Conservation (phyloP, 2,113 vertebrate species). For the Phalacrocorax aristotelis region DNA sequence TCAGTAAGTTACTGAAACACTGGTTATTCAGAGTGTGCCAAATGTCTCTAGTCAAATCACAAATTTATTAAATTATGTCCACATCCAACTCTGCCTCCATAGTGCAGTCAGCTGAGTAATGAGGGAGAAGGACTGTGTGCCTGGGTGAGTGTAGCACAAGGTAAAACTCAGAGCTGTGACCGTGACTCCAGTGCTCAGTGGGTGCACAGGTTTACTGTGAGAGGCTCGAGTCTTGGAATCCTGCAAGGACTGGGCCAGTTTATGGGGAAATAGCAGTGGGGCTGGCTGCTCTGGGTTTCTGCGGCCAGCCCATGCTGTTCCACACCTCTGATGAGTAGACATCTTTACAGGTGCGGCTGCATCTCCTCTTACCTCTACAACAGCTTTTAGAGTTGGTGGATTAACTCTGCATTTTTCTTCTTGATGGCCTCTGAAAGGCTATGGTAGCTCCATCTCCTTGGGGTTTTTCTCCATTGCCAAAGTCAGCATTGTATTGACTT, state of each 20-base stretch:
- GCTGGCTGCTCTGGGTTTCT: background rate
- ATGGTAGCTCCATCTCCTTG: background rate
- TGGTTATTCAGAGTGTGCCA: background rate
- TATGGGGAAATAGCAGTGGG: background rate
- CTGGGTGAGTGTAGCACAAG: background rate
- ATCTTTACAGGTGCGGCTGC: background rate
- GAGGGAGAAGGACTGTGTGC: background rate
- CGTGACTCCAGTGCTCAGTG: background rate
- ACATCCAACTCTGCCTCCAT: background rate
- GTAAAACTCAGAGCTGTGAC: background rate
- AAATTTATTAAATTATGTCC: background rate
- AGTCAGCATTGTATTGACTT: background rate
- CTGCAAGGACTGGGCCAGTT: background rate
- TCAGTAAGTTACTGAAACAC: background rate
- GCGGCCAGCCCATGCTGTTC: background rate
- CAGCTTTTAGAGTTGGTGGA: background rate
- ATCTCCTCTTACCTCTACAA: background rate
- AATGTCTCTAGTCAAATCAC: background rate
- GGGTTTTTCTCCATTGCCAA: background rate
- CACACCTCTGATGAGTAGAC: background rate
- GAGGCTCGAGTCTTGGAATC: background rate
- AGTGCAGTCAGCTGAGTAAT: background rate
- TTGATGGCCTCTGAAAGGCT: background rate
- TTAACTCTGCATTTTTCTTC: background rate
- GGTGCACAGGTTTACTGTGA: background rate